Conservation (phyloP, 2,888 invertebrate species). For the Penaeus monodon region DNA sequence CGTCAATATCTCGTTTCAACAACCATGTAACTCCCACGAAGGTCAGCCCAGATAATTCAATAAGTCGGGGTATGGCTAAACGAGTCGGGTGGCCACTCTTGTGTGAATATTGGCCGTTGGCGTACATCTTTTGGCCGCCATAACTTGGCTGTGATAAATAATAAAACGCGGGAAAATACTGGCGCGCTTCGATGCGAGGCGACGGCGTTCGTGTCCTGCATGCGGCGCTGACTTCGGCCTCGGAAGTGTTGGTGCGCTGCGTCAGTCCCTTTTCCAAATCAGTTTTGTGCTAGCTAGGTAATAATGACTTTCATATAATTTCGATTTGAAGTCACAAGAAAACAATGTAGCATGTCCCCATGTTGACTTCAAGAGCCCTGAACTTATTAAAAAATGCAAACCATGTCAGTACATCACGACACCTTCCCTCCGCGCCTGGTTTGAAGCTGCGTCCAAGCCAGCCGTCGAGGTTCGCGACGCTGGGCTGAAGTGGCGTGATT, state of each 20-base stretch:
- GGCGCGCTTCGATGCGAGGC: conserved; percentile 31
- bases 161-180: conserved; percentile 48
- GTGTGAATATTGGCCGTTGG: conserved; percentile 49
- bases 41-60: neutral
- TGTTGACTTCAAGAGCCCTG: no score
- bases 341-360: no score
- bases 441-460: neutral
- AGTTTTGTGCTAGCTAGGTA: no score
- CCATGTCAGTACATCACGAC: no score
- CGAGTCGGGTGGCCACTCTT: conserved; percentile 31
- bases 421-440: no score
- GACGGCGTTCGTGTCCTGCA: neutral
- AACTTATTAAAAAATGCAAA: no score
- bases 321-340: no score
- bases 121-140: conserved; percentile 27
- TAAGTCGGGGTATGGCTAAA: conserved; percentile 8
- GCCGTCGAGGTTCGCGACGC: neutral
- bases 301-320: no score
- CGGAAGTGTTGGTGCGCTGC: no score
- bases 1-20: no score
- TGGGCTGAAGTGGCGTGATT: conserved; percentile 36
- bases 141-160: conserved; percentile 43
- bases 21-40: no score
- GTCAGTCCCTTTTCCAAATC: no score
- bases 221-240: conserved; percentile 16